phyloP scores from a whole-genome alignment of 2,797 vertebrate genomes.

The Gobio occitaniae region DNA sequence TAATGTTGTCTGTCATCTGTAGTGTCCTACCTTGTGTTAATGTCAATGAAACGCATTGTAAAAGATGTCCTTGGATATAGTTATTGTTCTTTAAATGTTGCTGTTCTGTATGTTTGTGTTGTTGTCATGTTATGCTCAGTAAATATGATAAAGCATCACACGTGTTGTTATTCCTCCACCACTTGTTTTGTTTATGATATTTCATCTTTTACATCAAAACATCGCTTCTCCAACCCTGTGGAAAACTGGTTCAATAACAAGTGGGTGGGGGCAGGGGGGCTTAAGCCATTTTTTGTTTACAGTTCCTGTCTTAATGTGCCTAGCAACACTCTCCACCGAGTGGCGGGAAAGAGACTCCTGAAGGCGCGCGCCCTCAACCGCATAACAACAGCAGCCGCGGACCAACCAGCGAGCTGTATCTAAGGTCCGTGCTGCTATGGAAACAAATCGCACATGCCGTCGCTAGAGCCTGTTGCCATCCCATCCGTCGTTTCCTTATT shows the following conservation, averaged over 20 bases:
- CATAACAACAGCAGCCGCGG: slow-evolving; percentile 79
- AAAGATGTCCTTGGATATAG: neutral
- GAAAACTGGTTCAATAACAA: slow-evolving; percentile 33
- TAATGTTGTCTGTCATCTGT: neutral
- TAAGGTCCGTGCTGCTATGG: slow-evolving; percentile 80
- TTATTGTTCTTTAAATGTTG: neutral
- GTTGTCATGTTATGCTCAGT: neutral
- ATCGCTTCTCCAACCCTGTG: neutral
- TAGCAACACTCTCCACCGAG: slow-evolving; percentile 78
- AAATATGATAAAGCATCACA: slow-evolving; percentile 24
- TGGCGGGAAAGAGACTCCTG: slow-evolving; percentile 57
- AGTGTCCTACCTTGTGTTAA: neutral
- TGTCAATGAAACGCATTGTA: neutral
- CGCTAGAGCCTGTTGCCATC: slow-evolving; percentile 79
- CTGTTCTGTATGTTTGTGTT: neutral
- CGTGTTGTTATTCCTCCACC: slow-evolving; percentile 26
- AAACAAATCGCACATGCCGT: slow-evolving; percentile 79
- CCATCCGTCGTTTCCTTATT: slow-evolving; percentile 72
- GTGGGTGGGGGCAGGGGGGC: slow-evolving; percentile 21
- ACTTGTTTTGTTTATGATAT: slow-evolving; percentile 39
- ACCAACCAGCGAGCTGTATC: slow-evolving; percentile 86
- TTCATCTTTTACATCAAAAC: slow-evolving; percentile 46
- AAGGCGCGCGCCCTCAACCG: slow-evolving; percentile 70
- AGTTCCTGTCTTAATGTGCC: slow-evolving; percentile 73
- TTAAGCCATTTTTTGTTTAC: slow-evolving; percentile 73